Evolutionary conservation across 2,113 vertebrate species (phyloP).

Genomic region (Donacobius atricapilla): DNA sequence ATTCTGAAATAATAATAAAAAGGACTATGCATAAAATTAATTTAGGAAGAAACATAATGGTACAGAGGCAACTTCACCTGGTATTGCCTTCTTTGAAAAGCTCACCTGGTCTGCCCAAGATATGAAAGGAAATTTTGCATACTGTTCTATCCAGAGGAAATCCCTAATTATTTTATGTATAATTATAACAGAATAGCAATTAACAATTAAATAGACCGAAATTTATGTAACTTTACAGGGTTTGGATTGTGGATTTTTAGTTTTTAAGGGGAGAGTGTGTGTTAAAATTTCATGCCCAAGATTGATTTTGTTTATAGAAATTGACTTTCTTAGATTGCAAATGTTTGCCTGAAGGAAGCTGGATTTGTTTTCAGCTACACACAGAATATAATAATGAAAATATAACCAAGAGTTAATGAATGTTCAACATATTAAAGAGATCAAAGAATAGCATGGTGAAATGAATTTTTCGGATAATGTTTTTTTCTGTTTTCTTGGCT

Average conservation of each 20-base stretch:
- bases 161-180: not conserved
- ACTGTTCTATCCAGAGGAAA: not conserved
- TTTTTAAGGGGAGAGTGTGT: not conserved
- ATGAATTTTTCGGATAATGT: conserved; percentile 18
- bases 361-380: conserved; percentile 43
- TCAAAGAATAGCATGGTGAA: conserved; percentile 45
- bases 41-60: not conserved
- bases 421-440: conserved; percentile 30
- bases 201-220: not conserved
- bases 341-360: conserved; percentile 54
- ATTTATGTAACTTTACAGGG: not conserved
- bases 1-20: not conserved
- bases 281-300: conserved; percentile 56
- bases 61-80: not conserved
- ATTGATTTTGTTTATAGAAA: conserved; percentile 64
- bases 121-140: not conserved
- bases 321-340: conserved; percentile 56
- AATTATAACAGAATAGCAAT: not conserved
- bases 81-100: not conserved
- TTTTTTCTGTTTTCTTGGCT: conserved; percentile 30
- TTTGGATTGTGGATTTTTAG: not conserved
- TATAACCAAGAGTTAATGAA: conserved; percentile 68
- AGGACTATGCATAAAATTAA: not conserved
- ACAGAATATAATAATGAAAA: conserved; percentile 64
- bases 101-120: not conserved